These are phyloP conservation scores for Lepilemur septentrionalis DNA, from an alignment of 2,797 vertebrate species.

Conservation along the genomic window DNA sequence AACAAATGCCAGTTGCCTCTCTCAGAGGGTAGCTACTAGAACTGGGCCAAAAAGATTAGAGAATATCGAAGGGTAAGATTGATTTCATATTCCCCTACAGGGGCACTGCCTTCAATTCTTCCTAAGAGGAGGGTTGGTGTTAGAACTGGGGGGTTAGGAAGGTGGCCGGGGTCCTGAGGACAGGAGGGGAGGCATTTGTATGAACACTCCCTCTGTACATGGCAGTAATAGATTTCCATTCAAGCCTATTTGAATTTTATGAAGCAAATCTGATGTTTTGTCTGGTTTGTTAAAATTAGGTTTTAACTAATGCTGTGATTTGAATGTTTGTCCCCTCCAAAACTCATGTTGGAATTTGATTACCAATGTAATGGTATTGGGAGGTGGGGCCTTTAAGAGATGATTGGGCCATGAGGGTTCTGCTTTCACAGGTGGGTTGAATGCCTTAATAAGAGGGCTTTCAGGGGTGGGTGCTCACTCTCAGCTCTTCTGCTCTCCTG, in stretches of 20 bases:
- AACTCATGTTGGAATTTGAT: background rate
- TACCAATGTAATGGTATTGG: background rate
- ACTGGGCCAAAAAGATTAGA: background rate
- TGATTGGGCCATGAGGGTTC: background rate
- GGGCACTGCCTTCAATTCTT: background rate
- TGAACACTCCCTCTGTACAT: background rate
- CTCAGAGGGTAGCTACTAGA: background rate
- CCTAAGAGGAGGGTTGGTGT: background rate
- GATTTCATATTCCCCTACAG: background rate
- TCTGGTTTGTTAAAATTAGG: background rate
- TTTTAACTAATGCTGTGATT: background rate
- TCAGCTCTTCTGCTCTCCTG: background rate
- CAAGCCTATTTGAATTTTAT: constrained; percentile 24
- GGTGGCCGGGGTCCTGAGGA: accelerated
- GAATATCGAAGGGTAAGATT: background rate
- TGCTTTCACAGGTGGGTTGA: background rate
- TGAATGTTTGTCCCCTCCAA: background rate
- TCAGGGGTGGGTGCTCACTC: background rate
- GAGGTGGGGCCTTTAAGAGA: background rate
- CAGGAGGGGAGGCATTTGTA: background rate
- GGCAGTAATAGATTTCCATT: background rate
- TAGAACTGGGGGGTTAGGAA: background rate
- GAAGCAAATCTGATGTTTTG: background rate
- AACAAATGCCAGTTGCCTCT: background rate
- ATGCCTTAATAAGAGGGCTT: background rate